Conservation (phyloP, 2,888 invertebrate species). For the Gnatocerus cornutus region DNA sequence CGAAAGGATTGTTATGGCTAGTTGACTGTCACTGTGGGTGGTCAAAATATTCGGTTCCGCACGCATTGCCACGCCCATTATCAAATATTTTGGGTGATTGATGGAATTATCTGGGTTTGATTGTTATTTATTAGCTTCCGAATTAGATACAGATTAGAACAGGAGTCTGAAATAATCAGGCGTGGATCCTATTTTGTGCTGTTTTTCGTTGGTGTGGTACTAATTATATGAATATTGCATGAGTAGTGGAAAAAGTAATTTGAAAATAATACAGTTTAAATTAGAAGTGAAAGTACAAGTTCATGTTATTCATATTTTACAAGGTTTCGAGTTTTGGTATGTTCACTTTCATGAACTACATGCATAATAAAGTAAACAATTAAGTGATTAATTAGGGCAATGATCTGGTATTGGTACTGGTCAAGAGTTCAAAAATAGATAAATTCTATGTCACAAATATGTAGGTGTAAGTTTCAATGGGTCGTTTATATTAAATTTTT, state of each 20-base stretch:
- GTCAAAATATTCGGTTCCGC: slow-evolving; percentile 63
- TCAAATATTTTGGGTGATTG: slow-evolving; percentile 62
- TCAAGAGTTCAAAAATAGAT: too few relatives aligned
- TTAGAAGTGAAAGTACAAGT: slow-evolving; percentile 19
- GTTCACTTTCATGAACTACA: neutral
- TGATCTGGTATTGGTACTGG: too few relatives aligned
- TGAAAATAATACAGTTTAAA: neutral
- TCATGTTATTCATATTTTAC: slow-evolving; percentile 3
- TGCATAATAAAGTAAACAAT: neutral
- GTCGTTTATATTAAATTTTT: too few relatives aligned
- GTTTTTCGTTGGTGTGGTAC: neutral
- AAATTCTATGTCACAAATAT: too few relatives aligned
- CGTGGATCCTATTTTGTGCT: neutral
- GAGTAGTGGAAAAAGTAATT: neutral
- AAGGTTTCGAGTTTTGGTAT: neutral
- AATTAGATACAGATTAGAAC: slow-evolving; percentile 36
- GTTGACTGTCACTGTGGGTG: slow-evolving; percentile 61
- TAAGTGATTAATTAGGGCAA: too few relatives aligned
- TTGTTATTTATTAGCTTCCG: slow-evolving; percentile 53
- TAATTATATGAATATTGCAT: slow-evolving; percentile 5
- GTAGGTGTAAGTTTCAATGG: too few relatives aligned
- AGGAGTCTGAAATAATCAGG: neutral
- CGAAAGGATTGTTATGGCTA: slow-evolving; percentile 41
- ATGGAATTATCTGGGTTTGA: slow-evolving; percentile 61
- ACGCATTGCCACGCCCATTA: slow-evolving; percentile 62